Conservation (phyloP, 2,888 invertebrate species). For the Oscheius myriophilus region DNA sequence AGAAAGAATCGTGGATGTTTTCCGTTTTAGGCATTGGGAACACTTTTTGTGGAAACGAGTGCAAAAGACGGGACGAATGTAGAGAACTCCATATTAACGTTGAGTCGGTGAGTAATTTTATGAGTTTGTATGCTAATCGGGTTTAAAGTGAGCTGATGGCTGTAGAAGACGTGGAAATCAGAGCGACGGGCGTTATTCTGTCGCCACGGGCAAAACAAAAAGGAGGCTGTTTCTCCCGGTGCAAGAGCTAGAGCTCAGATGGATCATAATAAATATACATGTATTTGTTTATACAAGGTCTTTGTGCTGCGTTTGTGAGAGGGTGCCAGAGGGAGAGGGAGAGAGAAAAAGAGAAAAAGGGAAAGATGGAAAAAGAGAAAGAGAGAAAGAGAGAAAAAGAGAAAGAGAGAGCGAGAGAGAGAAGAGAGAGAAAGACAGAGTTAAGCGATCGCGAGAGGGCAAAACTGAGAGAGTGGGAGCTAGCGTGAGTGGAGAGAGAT, state of each 20-base stretch:
- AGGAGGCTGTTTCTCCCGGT: slow-evolving; percentile 54
- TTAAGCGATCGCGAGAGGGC: not conserved
- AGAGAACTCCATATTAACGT: slow-evolving; percentile 56
- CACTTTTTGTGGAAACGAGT: slow-evolving; percentile 64
- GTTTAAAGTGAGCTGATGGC: slow-evolving; percentile 63
- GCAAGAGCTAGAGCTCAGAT: slow-evolving; percentile 29
- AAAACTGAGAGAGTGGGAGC: not conserved
- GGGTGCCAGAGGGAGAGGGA: no score
- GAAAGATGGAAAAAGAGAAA: no score
- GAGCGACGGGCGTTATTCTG: slow-evolving; percentile 56
- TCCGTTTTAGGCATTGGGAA: slow-evolving; percentile 49
- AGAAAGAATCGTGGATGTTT: no score
- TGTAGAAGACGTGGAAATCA: slow-evolving; percentile 62
- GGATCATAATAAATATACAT: not conserved
- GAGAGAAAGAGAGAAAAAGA: no score
- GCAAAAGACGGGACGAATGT: slow-evolving; percentile 66
- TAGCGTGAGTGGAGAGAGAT: no score
- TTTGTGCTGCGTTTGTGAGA: not conserved
- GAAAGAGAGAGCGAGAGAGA: not conserved
- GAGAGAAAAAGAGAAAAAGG: no score
- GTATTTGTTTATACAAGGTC: not conserved
- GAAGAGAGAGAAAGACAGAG: not conserved
- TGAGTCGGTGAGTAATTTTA: slow-evolving; percentile 28
- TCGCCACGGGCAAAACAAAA: slow-evolving; percentile 43
- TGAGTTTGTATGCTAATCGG: not conserved